phyloP scores from a whole-genome alignment of 1,140 invertebrate genomes.

The Brachionus plicatilis region DNA sequence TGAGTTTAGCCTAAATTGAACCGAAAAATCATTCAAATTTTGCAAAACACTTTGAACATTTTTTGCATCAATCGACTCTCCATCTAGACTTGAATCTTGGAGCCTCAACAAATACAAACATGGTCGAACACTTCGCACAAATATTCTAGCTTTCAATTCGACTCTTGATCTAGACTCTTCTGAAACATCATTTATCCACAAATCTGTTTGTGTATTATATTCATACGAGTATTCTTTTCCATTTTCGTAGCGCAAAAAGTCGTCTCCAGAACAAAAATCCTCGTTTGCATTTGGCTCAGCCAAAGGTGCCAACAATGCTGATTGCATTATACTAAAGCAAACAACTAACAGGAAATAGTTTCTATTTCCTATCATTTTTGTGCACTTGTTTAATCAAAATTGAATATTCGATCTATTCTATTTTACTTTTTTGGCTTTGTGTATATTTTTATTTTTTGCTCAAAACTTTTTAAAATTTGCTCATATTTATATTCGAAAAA shows the following conservation, averaged over 20 bases:
- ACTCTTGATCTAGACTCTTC: constrained; percentile 7
- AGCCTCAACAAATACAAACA: constrained; percentile 35
- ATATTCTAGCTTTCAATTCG: constrained; percentile 22
- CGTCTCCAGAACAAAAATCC: neutral
- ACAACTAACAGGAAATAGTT: constrained; percentile 5
- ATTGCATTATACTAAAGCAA: neutral
- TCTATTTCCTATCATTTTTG: constrained; percentile 14
- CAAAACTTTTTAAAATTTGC: neutral
- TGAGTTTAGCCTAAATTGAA: constrained; percentile 28
- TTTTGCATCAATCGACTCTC: constrained; percentile 4
- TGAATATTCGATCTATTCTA: neutral
- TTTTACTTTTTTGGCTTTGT: neutral
- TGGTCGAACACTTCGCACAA: neutral
- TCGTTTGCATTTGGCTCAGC: neutral
- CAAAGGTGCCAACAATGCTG: neutral
- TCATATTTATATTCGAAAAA: neutral
- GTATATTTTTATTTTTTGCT: neutral
- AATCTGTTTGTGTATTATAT: neutral
- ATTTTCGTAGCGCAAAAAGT: neutral
- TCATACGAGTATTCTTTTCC: constrained; percentile 27
- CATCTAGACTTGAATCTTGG: neutral
- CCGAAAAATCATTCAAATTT: constrained; percentile 6
- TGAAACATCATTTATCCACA: constrained; percentile 40
- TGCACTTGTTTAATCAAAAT: neutral
- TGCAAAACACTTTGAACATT: neutral